Conservation (phyloP, 2,797 vertebrate genomes). For the Arremon brunneinucha region DNA sequence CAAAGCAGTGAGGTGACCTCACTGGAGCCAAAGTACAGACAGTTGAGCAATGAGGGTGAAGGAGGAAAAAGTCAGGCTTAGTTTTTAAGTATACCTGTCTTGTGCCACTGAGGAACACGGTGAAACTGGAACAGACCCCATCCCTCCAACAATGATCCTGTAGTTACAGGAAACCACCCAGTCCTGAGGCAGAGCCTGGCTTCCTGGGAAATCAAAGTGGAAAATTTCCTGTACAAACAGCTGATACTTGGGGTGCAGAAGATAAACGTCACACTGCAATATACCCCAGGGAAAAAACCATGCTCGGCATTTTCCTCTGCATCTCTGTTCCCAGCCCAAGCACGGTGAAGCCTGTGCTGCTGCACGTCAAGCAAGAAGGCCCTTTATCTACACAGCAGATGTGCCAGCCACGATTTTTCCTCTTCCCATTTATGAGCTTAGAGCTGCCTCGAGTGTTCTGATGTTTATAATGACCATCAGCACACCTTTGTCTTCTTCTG, state of each 20-base stretch:
- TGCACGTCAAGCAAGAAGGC: rapidly evolving
- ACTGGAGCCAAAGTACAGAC: background rate
- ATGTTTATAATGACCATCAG: background rate
- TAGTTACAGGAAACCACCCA: background rate
- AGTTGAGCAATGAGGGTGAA: background rate
- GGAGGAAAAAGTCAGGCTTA: background rate
- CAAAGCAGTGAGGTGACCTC: background rate
- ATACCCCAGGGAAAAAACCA: background rate
- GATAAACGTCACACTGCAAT: background rate
- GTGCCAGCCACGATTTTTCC: rapidly evolving
- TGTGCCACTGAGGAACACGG: rapidly evolving
- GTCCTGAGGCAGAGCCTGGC: background rate
- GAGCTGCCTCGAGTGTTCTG: background rate
- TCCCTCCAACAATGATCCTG: background rate
- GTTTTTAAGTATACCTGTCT: background rate
- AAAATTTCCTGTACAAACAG: background rate
- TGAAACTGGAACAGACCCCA: background rate
- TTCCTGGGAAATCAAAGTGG: rapidly evolving
- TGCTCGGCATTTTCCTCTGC: background rate
- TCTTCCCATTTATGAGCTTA: background rate
- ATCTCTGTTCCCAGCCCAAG: background rate
- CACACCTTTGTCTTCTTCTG: background rate
- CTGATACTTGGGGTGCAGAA: background rate
- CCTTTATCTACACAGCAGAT: background rate
- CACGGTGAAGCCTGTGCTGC: background rate